These are phyloP conservation scores for Tribolium castaneum DNA, from an alignment of 1,140 invertebrate species.

Conservation along the genomic window DNA sequence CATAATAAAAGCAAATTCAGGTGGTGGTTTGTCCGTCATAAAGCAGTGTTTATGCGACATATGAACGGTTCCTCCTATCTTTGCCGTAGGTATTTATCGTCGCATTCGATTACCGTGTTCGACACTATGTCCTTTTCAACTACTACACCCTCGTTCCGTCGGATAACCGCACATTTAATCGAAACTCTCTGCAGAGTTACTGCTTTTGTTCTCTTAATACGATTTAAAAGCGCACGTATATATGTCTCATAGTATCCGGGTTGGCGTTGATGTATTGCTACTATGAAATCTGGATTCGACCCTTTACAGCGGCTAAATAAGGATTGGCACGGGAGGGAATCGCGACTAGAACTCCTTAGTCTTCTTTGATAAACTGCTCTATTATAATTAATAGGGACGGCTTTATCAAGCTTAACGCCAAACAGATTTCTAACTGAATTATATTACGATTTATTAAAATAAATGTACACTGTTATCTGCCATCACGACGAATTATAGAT, in stretches of 20 bases:
- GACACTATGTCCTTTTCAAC: conserved; percentile 27
- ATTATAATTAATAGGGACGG: conserved; percentile 26
- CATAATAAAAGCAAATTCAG: conserved; percentile 30
- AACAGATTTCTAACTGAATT: conserved; percentile 31
- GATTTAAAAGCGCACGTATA: conserved; percentile 46
- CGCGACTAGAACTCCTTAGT: conserved; percentile 12
- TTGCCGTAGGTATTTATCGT: conserved; percentile 6
- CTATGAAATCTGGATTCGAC: conserved; percentile 46
- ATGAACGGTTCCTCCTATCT: not conserved
- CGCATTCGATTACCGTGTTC: conserved; percentile 33
- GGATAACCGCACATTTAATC: conserved; percentile 39
- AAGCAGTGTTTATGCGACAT: conserved; percentile 18
- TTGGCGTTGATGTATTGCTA: conserved; percentile 38
- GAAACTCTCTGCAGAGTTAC: conserved; percentile 37
- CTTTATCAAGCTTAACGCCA: conserved; percentile 30
- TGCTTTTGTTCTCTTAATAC: conserved; percentile 48
- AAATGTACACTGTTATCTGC: conserved; percentile 4
- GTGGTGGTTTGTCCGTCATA: conserved; percentile 13
- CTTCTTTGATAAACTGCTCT: conserved; percentile 24
- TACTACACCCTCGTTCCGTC: conserved; percentile 28
- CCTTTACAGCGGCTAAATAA: conserved; percentile 13
- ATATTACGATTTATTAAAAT: conserved; percentile 31
- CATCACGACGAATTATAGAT: conserved; percentile 19
- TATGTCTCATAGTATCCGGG: conserved; percentile 42
- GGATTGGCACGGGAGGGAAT: conserved; percentile 11